Percentiles rank a stretch among this genome's conserved stretches.
Conservation (phyloP, 1,140 invertebrate genomes). For the Ridgeia piscesae region DNA sequence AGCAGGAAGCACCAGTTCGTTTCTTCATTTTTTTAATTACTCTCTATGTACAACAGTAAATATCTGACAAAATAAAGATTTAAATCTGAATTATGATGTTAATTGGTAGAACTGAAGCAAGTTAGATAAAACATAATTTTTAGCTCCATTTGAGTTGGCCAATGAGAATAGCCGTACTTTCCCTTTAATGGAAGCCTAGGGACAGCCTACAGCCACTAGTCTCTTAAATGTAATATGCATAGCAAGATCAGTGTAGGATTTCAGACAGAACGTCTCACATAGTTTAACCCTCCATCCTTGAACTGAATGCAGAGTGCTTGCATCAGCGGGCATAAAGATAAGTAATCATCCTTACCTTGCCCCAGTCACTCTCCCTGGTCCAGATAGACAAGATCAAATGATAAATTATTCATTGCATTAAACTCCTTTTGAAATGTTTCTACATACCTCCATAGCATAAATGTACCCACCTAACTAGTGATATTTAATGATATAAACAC, state of each 20-base stretch:
- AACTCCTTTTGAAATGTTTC: background rate
- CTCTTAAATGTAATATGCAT: background rate
- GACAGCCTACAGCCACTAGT: background rate
- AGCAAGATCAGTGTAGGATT: background rate
- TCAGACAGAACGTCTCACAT: background rate
- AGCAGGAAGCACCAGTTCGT: too few relatives aligned
- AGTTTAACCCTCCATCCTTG: background rate
- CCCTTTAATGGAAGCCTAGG: background rate
- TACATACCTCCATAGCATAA: background rate
- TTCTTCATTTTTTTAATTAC: too few relatives aligned
- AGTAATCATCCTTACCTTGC: background rate
- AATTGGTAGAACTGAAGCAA: too few relatives aligned
- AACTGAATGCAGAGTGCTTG: background rate
- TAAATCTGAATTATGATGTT: too few relatives aligned
- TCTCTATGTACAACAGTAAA: too few relatives aligned
- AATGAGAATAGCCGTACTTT: too few relatives aligned
- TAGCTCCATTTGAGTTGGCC: too few relatives aligned
- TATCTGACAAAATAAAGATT: too few relatives aligned
- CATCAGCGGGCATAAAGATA: background rate
- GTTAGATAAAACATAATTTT: too few relatives aligned
- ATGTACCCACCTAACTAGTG: background rate
- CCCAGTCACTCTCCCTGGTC: background rate
- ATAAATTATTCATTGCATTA: background rate
- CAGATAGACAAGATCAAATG: background rate
- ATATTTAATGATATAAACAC: background rate